Evolutionary conservation across 2,113 vertebrate genomes (phyloP).

Genomic region (Triplophysa tibetana): DNA sequence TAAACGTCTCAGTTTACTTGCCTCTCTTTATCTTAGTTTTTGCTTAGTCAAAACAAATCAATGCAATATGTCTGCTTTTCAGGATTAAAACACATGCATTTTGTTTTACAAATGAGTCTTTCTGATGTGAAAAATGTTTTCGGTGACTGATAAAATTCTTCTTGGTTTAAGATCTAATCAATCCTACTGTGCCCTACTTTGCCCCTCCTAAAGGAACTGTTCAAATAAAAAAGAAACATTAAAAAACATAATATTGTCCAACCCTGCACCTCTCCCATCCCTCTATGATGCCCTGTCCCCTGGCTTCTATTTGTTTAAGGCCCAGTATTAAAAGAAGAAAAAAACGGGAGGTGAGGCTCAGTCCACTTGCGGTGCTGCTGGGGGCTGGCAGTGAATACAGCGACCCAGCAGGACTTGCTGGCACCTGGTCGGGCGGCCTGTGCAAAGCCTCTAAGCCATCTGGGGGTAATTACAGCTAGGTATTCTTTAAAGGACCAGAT

Average conservation of each 20-base stretch:
- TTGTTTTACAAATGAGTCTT: conserved; percentile 36
- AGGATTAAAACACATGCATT: conserved; percentile 36
- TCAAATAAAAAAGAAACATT: neutral
- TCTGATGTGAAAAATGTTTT: neutral
- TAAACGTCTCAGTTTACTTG: conserved; percentile 38
- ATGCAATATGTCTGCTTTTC: conserved; percentile 47
- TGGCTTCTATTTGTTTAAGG: conserved; percentile 84
- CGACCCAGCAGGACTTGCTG: conserved; percentile 89
- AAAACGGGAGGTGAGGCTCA: conserved; percentile 79
- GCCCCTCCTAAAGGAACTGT: neutral
- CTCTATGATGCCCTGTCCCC: neutral
- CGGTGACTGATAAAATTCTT: neutral
- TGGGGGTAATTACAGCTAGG: conserved; percentile 99
- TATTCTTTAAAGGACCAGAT: conserved; percentile 99
- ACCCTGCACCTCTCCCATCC: neutral
- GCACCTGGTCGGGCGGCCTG: conserved; percentile 95
- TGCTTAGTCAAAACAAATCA: conserved; percentile 50
- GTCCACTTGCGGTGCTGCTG: conserved; percentile 81
- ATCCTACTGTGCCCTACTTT: neutral
- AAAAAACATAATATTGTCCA: conserved; percentile 2
- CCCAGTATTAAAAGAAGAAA: conserved; percentile 67
- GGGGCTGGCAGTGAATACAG: conserved; percentile 86
- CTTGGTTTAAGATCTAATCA: neutral
- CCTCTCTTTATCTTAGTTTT: conserved; percentile 39
- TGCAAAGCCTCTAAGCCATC: conserved; percentile 92